Conservation (phyloP, 2,888 invertebrate species). For the Rhamnusium bicolor region DNA sequence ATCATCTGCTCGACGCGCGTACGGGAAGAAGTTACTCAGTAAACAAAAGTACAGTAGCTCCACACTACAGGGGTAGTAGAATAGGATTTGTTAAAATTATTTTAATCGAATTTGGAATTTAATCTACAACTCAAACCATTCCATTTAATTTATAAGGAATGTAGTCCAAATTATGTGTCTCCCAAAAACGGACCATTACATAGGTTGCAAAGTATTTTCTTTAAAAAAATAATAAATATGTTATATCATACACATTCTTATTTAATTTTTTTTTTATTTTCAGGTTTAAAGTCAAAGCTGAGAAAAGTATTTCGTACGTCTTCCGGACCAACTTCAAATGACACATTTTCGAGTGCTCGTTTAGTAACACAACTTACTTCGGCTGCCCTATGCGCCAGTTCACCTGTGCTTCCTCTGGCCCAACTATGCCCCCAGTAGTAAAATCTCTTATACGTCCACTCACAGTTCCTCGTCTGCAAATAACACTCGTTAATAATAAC, state of each 20-base stretch:
- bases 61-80: too few relatives aligned
- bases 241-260: not conserved
- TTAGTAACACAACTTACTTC: slow-evolving; percentile 75
- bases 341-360: slow-evolving; percentile 70
- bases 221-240: not conserved
- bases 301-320: slow-evolving; percentile 75
- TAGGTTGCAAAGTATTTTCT: too few relatives aligned
- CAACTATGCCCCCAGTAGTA: slow-evolving; percentile 73
- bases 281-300: slow-evolving; percentile 74
- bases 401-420: slow-evolving; percentile 75
- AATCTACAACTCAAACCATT: too few relatives aligned
- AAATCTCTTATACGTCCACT: slow-evolving; percentile 75
- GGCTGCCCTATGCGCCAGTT: slow-evolving; percentile 76
- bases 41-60: too few relatives aligned
- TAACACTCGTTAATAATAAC: slow-evolving; percentile 68
- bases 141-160: too few relatives aligned
- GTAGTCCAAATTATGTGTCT: too few relatives aligned
- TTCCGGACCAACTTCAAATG: slow-evolving; percentile 69
- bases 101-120: too few relatives aligned
- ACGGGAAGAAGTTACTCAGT: too few relatives aligned
- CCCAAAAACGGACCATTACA: too few relatives aligned
- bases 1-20: too few relatives aligned
- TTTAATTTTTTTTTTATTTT: slow-evolving; percentile 56
- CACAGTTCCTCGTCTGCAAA: slow-evolving; percentile 74
- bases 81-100: too few relatives aligned